Evolutionary conservation across 1,140 invertebrate genomes (phyloP).

Genomic region (Melipona quadrifasciata): DNA sequence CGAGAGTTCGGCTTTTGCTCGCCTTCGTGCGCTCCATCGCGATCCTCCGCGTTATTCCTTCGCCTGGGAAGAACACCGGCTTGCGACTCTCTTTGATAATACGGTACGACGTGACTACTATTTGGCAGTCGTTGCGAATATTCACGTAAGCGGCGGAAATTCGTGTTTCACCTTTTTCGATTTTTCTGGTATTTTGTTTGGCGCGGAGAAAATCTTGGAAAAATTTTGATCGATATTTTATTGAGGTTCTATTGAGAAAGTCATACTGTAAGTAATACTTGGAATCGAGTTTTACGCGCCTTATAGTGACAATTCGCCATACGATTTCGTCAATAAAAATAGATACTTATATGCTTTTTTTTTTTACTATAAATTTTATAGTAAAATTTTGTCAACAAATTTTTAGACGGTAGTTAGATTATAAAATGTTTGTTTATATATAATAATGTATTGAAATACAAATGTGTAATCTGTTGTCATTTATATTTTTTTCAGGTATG

Average conservation of each 20-base stretch:
- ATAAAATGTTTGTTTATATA: no score
- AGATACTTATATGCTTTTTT: no score
- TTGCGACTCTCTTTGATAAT: conserved; percentile 22
- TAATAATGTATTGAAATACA: no score
- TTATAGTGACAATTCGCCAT: no score
- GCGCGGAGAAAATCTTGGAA: neutral
- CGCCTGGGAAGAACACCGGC: neutral
- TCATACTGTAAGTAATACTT: neutral
- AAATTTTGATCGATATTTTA: neutral
- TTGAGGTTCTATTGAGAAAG: neutral
- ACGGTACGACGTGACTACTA: conserved; percentile 22
- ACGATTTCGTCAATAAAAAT: no score
- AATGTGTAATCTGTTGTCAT: no score
- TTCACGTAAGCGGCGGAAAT: neutral
- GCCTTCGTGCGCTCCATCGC: no score
- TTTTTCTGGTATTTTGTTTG: neutral
- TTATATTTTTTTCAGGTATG: no score
- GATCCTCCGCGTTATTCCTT: neutral
- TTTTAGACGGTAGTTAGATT: no score
- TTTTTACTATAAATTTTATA: no score
- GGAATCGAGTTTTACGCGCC: no score
- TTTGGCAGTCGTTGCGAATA: neutral
- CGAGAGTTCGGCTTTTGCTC: neutral
- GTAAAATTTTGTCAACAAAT: no score
- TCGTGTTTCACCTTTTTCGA: neutral